A percentile compares a stretch with the other conserved stretches of the same genome.
These are phyloP conservation scores for Gallinago undulata DNA, from an alignment of 2,113 vertebrate species.

Conservation along the genomic window DNA sequence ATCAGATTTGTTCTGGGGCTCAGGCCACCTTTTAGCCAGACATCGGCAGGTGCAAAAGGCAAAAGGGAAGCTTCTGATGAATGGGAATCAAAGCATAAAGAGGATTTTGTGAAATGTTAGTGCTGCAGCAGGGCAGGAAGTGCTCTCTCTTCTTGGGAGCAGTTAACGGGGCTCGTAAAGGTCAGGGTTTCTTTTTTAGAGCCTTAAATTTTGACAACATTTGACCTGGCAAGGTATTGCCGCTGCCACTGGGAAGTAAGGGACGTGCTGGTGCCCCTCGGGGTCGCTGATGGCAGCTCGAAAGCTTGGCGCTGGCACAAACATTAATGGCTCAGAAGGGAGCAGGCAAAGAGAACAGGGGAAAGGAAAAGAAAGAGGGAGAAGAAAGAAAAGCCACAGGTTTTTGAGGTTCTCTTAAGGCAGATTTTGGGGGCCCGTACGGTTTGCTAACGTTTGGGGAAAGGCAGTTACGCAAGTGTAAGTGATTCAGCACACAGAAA, in stretches of 20 bases:
- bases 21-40: background rate
- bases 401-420: background rate
- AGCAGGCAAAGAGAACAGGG: background rate
- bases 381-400: background rate
- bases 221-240: background rate
- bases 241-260: background rate
- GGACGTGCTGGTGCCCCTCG: background rate
- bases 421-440: background rate
- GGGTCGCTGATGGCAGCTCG: background rate
- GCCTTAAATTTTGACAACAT: background rate
- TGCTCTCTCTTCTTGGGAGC: background rate
- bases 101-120: background rate
- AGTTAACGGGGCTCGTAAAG: background rate
- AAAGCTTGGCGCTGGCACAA: background rate
- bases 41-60: background rate
- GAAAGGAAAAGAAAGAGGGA: background rate
- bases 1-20: background rate
- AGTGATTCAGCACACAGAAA: constrained; percentile 1
- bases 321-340: accelerated
- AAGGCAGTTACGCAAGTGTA: background rate
- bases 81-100: background rate
- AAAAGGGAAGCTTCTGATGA: background rate
- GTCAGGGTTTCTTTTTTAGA: background rate
- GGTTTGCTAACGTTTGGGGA: background rate
- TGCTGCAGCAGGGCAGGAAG: accelerated